Evolutionary conservation across 30 jellyfish, hydroid and myxozoan species (phyloP).

Genomic region (Hydractinia echinata): DNA sequence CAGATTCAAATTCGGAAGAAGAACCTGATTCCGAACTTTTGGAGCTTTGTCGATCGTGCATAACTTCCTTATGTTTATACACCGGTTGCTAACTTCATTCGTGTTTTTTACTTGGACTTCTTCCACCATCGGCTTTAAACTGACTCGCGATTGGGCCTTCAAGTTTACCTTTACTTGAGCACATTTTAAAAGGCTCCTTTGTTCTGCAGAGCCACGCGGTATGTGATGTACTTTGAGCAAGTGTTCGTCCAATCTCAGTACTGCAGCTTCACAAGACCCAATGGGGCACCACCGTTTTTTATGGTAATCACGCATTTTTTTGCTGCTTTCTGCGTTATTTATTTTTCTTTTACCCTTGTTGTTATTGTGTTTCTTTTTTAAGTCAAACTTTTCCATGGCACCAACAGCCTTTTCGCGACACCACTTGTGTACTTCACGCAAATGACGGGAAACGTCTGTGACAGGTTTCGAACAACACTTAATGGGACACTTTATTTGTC

Average conservation of each 20-base stretch:
- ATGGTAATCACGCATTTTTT: neutral
- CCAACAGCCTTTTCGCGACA: neutral
- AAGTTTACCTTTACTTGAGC: too few relatives aligned
- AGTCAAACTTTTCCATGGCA: conserved; percentile 27
- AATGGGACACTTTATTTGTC: conserved; percentile 21
- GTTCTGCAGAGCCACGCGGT: too few relatives aligned
- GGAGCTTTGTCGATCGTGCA: too few relatives aligned
- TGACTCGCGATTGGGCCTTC: too few relatives aligned
- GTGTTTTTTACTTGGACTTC: too few relatives aligned
- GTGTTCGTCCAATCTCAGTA: conserved; percentile 8
- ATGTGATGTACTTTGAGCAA: too few relatives aligned
- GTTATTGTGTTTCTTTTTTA: neutral
- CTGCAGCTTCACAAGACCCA: neutral
- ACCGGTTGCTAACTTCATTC: too few relatives aligned
- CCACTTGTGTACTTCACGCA: conserved; percentile 21
- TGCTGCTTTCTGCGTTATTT: conserved; percentile 6
- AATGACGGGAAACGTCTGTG: conserved; percentile 21
- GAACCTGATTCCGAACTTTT: too few relatives aligned
- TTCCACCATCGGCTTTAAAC: too few relatives aligned
- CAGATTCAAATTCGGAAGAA: too few relatives aligned
- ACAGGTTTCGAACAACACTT: conserved; percentile 9
- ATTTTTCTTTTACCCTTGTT: neutral
- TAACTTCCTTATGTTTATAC: too few relatives aligned
- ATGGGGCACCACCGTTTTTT: conserved; percentile 10
- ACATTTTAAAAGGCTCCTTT: too few relatives aligned